phyloP scores from a whole-genome alignment of 2,888 invertebrate genomes.

The Leptopilina syphax region DNA sequence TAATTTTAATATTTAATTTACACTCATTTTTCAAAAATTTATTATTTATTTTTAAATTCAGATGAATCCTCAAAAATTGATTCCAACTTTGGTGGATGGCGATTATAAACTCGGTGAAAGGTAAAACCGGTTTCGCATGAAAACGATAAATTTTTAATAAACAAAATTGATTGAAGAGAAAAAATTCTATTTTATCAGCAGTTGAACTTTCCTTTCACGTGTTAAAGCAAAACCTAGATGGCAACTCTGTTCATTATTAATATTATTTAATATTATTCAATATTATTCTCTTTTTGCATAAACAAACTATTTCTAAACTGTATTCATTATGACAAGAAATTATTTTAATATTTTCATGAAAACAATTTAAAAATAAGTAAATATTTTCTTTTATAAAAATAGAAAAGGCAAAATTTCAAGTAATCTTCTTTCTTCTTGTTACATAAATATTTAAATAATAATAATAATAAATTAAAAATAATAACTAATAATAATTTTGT shows the following conservation, averaged over 20 bases:
- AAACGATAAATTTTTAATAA: background rate
- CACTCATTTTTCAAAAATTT: background rate
- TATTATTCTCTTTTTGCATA: background rate
- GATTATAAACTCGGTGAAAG: slow-evolving; percentile 70
- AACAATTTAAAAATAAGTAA: too few relatives aligned
- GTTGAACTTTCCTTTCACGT: background rate
- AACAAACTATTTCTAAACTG: too few relatives aligned
- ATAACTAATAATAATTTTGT: too few relatives aligned
- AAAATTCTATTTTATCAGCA: slow-evolving; percentile 8
- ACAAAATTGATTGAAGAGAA: background rate
- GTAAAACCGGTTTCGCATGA: slow-evolving; percentile 50
- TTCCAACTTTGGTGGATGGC: slow-evolving; percentile 71
- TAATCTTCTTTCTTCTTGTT: too few relatives aligned
- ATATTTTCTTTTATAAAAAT: too few relatives aligned
- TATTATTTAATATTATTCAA: background rate
- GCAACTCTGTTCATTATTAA: background rate
- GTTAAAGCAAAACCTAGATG: background rate
- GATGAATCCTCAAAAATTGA: slow-evolving; percentile 68
- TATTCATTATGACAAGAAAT: too few relatives aligned
- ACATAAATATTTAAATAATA: too few relatives aligned
- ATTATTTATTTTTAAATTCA: slow-evolving; percentile 47
- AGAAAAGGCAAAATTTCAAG: too few relatives aligned
- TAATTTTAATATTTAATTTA: background rate
- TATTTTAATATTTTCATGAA: too few relatives aligned
- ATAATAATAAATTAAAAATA: too few relatives aligned